phyloP scores from a whole-genome alignment of 2,888 invertebrate species.

The Tholera decimalis region DNA sequence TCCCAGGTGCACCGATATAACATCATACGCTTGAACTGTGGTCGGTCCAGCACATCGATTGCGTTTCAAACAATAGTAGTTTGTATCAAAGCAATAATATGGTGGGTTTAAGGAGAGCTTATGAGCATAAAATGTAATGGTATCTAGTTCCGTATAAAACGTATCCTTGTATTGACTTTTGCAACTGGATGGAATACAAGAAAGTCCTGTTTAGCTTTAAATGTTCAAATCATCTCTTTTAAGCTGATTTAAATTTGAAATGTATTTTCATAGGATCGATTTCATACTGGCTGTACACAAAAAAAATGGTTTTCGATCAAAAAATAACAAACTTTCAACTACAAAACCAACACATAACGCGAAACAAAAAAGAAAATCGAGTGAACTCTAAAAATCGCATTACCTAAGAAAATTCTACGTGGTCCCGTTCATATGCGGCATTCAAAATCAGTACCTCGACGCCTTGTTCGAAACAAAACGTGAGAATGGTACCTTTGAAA shows the following conservation, averaged over 20 bases:
- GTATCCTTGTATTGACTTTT: slow-evolving; percentile 54
- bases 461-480: slow-evolving; percentile 82
- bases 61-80: slow-evolving; percentile 46
- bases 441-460: slow-evolving; percentile 80
- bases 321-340: slow-evolving; percentile 24
- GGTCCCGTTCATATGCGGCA: slow-evolving; percentile 64
- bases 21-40: slow-evolving; percentile 26
- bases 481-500: slow-evolving; percentile 79
- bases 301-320: slow-evolving; percentile 8
- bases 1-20: slow-evolving; percentile 15
- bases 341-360: slow-evolving; percentile 24
- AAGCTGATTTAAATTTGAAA: slow-evolving; percentile 15
- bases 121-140: slow-evolving; percentile 56
- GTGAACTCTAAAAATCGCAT: slow-evolving; percentile 54
- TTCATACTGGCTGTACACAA: slow-evolving; percentile 2
- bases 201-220: slow-evolving; percentile 26
- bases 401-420: slow-evolving; percentile 52
- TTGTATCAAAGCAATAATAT: slow-evolving; percentile 45
- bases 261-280: slow-evolving; percentile 3
- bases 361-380: slow-evolving; percentile 35
- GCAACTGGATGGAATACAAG: slow-evolving; percentile 27
- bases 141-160: slow-evolving; percentile 39
- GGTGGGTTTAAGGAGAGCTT: slow-evolving; percentile 46
- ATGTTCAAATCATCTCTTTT: slow-evolving; percentile 13
- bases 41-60: slow-evolving; percentile 31